These are phyloP conservation scores for Hippoglossus stenolepis DNA, from an alignment of 2,113 vertebrate species.

Conservation along the genomic window DNA sequence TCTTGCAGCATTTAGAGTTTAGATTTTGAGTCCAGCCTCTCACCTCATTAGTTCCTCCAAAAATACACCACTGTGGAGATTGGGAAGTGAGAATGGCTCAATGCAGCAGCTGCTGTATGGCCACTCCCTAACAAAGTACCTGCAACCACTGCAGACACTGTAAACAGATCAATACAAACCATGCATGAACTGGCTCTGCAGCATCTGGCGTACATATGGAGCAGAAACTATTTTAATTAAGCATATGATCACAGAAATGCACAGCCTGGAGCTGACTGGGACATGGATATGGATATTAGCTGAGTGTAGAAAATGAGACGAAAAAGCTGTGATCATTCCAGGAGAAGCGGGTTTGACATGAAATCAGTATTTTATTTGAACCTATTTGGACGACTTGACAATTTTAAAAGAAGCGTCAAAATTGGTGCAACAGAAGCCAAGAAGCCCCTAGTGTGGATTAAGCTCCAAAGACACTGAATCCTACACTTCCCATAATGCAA, in stretches of 20 bases:
- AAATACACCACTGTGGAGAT: neutral
- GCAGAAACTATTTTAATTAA: neutral
- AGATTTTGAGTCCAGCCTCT: neutral
- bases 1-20: neutral
- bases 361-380: neutral
- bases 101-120: too few species aligned
- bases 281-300: neutral
- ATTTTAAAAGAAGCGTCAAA: neutral
- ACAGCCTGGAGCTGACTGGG: neutral
- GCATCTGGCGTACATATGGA: neutral
- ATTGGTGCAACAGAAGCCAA: neutral
- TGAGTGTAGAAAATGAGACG: neutral
- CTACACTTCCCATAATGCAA: neutral
- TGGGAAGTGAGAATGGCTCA: neutral
- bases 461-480: neutral
- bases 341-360: neutral
- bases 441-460: too few species aligned
- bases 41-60: slow-evolving; percentile 1
- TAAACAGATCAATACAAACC: neutral
- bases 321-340: neutral
- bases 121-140: neutral
- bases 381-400: neutral
- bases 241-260: neutral
- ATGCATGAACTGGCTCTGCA: neutral
- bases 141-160: neutral